Evolutionary conservation across 2,888 invertebrate species (phyloP), one percentile per base, ranked within the genome.

Genomic region (Eilema depressum): DNA sequence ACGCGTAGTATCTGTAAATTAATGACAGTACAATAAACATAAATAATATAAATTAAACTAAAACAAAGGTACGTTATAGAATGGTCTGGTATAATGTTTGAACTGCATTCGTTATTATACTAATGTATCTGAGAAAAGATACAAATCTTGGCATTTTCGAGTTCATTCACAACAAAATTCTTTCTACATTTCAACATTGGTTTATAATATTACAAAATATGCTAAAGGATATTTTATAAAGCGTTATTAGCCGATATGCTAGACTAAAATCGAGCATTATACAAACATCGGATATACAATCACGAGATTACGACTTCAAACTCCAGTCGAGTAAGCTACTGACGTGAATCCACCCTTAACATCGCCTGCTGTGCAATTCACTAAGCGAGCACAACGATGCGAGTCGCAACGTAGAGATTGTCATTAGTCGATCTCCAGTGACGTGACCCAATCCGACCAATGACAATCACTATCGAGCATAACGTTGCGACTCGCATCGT

Each of bases 61-160:
- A 75, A 69, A 68, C 76, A 81, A 90, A 92, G 93, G 93, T 93
- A 93, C 92, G 75, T 86, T 75, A 88, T 78, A 93, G 93, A 93
- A 93, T 93, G 93, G 86, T 93, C 89, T 83, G 89, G 88, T 91
- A 85, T 70, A 77, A 78, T 75, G 83, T 89, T 90, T 90, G 90
- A 88, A 90, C 88, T 87, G 78, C 78, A 67, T 70, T 69, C 53
- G 56, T 71, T 66, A 71, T 66, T 69, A 76, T 68, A 75, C 71
- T 79, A 79, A 79, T 71, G 67, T 61, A 20, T 69, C 26, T 47
- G 23, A 3, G 47, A 33, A 23, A n/a, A 57, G 25, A 59, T 57
- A 33, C 53, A 33, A 63, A 59, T 20, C 0, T 8, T 30, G 37
- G 59, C 69, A 53, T 60, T n/a, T n/a, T 53, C 20, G 53, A 53